phyloP scores from a whole-genome alignment of 2,797 vertebrate species.

The Xenopus petersii region DNA sequence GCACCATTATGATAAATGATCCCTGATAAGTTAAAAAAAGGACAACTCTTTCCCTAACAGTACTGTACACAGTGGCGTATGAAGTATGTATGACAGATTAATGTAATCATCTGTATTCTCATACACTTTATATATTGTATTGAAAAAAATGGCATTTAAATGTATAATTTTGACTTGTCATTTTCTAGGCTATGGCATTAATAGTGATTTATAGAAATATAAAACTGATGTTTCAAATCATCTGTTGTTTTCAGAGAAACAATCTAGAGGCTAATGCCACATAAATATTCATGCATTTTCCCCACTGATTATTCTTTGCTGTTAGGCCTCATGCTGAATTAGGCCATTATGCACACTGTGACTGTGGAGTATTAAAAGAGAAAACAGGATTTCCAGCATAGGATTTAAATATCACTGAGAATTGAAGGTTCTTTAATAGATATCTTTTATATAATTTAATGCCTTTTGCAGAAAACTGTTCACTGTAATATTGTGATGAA shows the following conservation, averaged over 20 bases:
- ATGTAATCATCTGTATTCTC: too few relatives aligned
- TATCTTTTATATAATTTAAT: slow-evolving; percentile 24
- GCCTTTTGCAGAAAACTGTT: slow-evolving; percentile 9
- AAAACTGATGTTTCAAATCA: slow-evolving; percentile 4
- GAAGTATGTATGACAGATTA: too few relatives aligned
- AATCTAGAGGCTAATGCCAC: slow-evolving; percentile 21
- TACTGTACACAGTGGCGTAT: too few relatives aligned
- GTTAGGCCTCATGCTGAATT: slow-evolving; percentile 42
- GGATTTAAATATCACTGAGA: slow-evolving; percentile 8
- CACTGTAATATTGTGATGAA: slow-evolving; percentile 7
- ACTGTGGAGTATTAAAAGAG: slow-evolving; percentile 23
- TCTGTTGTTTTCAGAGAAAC: slow-evolving; percentile 6
- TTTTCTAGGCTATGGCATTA: slow-evolving; percentile 1
- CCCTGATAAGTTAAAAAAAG: too few relatives aligned
- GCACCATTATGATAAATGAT: too few relatives aligned
- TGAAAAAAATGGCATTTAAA: too few relatives aligned
- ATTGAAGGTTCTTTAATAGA: slow-evolving; percentile 16
- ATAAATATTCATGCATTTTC: slow-evolving; percentile 45
- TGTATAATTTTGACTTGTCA: too few relatives aligned
- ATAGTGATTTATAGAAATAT: slow-evolving; percentile 4
- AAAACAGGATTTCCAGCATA: slow-evolving; percentile 19
- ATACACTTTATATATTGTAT: too few relatives aligned
- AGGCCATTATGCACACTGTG: slow-evolving; percentile 43
- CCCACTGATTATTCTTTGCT: slow-evolving; percentile 40
- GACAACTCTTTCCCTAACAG: too few relatives aligned